Conservation (phyloP, 2,888 invertebrate species). For the Oeneis ivallda region DNA sequence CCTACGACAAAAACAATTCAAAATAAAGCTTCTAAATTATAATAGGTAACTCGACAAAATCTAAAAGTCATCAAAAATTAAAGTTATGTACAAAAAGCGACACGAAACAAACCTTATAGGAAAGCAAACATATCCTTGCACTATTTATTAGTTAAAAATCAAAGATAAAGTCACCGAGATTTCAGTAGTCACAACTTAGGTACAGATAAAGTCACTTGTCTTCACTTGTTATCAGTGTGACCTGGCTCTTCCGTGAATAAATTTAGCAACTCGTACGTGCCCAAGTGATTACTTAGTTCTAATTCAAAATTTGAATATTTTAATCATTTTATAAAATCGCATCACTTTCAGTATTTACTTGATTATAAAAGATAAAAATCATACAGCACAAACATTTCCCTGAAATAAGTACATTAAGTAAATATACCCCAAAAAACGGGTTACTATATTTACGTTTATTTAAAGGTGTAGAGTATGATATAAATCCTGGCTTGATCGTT, state of each 20-base stretch:
- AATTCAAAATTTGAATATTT: conserved; percentile 55
- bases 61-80: too few relatives aligned
- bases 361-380: neutral
- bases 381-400: neutral
- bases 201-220: conserved; percentile 23
- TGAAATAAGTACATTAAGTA: neutral
- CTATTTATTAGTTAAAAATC: neutral
- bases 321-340: conserved; percentile 57
- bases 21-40: too few relatives aligned
- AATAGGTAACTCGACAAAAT: too few relatives aligned
- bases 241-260: conserved; percentile 41
- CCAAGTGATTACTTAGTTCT: conserved; percentile 55
- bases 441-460: conserved; percentile 1
- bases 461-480: conserved; percentile 20
- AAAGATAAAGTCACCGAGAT: conserved; percentile 20
- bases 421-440: neutral
- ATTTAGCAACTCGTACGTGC: conserved; percentile 55
- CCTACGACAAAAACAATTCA: too few relatives aligned
- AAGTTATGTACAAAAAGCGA: too few relatives aligned
- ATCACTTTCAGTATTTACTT: neutral
- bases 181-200: neutral
- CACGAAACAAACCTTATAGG: neutral
- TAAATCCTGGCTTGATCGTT: conserved; percentile 23
- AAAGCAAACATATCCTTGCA: neutral
- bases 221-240: conserved; percentile 29